Evolutionary conservation across 2,888 invertebrate genomes (phyloP).

Genomic region (Kryphioiulus occultus): DNA sequence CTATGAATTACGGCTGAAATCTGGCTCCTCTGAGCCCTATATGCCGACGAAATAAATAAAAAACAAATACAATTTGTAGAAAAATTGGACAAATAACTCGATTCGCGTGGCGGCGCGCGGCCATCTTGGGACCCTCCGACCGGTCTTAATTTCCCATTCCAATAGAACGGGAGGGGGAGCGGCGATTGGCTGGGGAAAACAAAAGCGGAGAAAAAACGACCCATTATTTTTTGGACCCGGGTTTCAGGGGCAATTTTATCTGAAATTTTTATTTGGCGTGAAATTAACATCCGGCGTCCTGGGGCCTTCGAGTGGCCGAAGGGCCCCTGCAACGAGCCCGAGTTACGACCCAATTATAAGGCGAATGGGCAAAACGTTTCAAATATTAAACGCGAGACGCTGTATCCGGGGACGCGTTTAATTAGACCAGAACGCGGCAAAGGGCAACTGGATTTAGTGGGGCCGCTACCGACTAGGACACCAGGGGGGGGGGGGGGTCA

Average conservation of each 20-base stretch:
- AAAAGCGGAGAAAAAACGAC: not conserved
- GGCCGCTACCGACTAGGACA: not conserved
- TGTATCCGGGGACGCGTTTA: not conserved
- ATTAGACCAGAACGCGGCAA: not conserved
- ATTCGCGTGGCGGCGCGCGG: too few relatives aligned
- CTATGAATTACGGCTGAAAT: not conserved
- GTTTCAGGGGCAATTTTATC: not conserved
- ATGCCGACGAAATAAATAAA: not conserved
- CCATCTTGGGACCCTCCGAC: slow-evolving; percentile 14
- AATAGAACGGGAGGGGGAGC: slow-evolving; percentile 14
- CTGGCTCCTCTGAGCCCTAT: not conserved
- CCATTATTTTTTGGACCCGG: not conserved
- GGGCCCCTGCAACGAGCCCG: not conserved
- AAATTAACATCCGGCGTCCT: not conserved
- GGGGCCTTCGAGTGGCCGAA: not conserved
- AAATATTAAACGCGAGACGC: not conserved
- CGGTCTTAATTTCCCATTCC: slow-evolving; percentile 23
- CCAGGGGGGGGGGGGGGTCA: not conserved
- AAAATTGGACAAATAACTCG: not conserved
- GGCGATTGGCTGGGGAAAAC: not conserved
- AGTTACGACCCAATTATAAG: slow-evolving; percentile 3
- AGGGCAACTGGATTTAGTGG: too few relatives aligned
- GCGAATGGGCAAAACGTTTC: not conserved
- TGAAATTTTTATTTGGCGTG: slow-evolving; percentile 23
- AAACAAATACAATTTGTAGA: not conserved